A percentile compares a stretch with the other conserved stretches of the same genome.
phyloP scores from a whole-genome alignment of 2,113 vertebrate species.

The Loxodonta africana region DNA sequence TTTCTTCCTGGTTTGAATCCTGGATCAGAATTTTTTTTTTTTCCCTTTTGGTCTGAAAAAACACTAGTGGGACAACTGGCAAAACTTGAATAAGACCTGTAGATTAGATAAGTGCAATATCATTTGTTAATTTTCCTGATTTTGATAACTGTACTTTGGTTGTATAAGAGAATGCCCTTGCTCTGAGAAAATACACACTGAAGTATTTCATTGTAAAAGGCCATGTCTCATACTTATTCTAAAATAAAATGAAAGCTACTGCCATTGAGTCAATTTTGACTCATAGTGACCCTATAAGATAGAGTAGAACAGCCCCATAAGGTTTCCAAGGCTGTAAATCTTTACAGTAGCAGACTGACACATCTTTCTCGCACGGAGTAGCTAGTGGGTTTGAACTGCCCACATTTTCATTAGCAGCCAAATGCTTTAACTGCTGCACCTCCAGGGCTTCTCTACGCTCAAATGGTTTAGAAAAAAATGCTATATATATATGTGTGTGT shows the following conservation, averaged over 20 bases:
- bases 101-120: not conserved
- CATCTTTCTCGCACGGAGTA: too few relatives aligned
- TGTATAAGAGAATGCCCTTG: not conserved
- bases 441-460: too few relatives aligned
- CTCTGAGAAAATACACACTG: not conserved
- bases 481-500: not conserved
- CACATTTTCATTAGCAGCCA: too few relatives aligned
- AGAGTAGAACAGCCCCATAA: too few relatives aligned
- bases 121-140: conserved; percentile 4
- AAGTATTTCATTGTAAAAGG: not conserved
- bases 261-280: not conserved
- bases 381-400: too few relatives aligned
- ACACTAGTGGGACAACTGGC: not conserved
- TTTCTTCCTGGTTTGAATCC: not conserved
- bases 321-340: too few relatives aligned
- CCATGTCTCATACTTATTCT: not conserved
- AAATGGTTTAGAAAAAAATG: not conserved
- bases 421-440: too few relatives aligned
- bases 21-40: not conserved
- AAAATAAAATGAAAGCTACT: too few relatives aligned
- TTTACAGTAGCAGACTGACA: too few relatives aligned
- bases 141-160: not conserved
- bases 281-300: not conserved
- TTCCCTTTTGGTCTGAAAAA: not conserved
- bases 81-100: not conserved